Evolutionary conservation across 30 jellyfish, hydroid and myxozoan genomes (phyloP).

Genomic region (Hydractinia echinata): DNA sequence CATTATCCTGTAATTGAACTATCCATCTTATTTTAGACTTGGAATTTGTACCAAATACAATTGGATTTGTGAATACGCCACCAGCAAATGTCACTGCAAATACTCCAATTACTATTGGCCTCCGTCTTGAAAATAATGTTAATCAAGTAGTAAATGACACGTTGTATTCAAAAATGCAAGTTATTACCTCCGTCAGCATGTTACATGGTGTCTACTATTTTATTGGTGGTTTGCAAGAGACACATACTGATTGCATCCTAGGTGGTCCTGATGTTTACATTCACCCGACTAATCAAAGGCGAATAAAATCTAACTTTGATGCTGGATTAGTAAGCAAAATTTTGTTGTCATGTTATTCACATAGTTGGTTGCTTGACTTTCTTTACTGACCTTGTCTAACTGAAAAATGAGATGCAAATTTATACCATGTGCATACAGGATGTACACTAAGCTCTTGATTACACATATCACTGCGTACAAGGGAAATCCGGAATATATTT

Average conservation of each 20-base stretch:
- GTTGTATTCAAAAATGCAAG: slow-evolving; percentile 27
- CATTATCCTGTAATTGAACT: no score
- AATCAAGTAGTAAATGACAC: slow-evolving; percentile 13
- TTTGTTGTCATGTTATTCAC: no score
- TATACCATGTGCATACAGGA: no score
- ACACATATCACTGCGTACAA: no score
- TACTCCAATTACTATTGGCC: slow-evolving; percentile 39
- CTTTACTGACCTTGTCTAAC: background rate
- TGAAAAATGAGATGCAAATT: background rate
- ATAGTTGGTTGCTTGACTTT: background rate
- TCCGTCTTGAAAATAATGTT: slow-evolving; percentile 17
- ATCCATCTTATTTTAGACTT: background rate
- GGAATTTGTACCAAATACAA: slow-evolving; percentile 5
- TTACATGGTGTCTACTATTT: slow-evolving; percentile 11
- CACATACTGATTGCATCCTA: slow-evolving; percentile 15
- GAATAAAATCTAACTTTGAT: background rate
- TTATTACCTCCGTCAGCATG: slow-evolving; percentile 9
- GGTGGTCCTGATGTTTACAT: slow-evolving; percentile 19
- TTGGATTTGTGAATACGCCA: slow-evolving; percentile 33
- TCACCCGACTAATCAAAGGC: background rate
- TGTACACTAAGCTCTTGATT: no score
- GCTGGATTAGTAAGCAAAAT: slow-evolving; percentile 24
- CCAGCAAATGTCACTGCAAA: slow-evolving; percentile 51
- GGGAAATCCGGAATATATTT: no score
- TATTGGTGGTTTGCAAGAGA: slow-evolving; percentile 27